Evolutionary conservation across 1,140 invertebrate species (phyloP).

Genomic region (Semibalanus balanoides): DNA sequence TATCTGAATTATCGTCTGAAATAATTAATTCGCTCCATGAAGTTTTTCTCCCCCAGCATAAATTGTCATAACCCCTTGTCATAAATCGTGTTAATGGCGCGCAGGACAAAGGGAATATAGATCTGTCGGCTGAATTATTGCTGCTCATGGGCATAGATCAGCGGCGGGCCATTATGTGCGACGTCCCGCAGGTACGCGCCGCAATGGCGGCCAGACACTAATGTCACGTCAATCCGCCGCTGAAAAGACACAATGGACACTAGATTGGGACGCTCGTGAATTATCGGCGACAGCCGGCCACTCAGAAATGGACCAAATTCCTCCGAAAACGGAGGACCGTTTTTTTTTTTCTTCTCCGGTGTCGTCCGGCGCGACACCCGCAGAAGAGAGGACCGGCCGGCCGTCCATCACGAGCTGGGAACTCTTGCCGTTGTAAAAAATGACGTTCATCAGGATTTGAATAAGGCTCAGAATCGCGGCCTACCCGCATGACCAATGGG

Average conservation of each 20-base stretch:
- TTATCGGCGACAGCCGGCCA: neutral
- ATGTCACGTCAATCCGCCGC: neutral
- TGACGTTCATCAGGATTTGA: neutral
- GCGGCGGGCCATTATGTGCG: neutral
- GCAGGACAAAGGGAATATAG: constrained; percentile 1
- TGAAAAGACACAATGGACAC: neutral
- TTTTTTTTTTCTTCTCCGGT: neutral
- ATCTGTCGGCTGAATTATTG: neutral
- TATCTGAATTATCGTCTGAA: constrained; percentile 2
- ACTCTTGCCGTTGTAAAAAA: neutral
- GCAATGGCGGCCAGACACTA: neutral
- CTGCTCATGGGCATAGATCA: neutral
- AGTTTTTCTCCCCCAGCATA: neutral
- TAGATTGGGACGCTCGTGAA: neutral
- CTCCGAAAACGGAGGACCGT: neutral
- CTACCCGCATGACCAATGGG: neutral
- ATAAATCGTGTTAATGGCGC: constrained; percentile 2
- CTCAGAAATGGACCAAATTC: constrained; percentile 2
- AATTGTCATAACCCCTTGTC: constrained; percentile 2
- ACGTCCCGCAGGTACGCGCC: neutral
- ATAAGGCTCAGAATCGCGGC: neutral
- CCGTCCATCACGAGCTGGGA: neutral
- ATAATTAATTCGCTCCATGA: constrained; percentile 1
- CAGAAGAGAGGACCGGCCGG: neutral
- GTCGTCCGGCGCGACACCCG: neutral